Base-by-base conservation (phyloP, 2,797 vertebrate species). In the Spinus olivaceus region DNA sequence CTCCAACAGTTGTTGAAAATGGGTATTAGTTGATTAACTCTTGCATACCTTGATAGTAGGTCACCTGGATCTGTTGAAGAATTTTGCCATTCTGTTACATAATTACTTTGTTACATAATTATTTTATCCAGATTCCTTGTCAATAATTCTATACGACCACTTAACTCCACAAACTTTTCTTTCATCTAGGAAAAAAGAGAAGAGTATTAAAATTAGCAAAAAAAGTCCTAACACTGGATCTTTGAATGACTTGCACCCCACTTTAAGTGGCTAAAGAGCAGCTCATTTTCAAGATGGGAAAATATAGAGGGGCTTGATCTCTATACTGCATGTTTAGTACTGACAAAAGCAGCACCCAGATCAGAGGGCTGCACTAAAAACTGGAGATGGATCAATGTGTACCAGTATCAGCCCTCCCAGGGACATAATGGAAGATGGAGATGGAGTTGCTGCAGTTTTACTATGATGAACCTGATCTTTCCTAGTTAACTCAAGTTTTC, bases 151-250 rank as follows among this genome's bases (percentile, higher is more conserved):
- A 97, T 14, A 8, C 77, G 96, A 64, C 5, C 1, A 9, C 94
- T 72, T 2, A 23, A 46, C 18, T 83, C 19, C 61, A 98, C 61
- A 79, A 98, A 73, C 67, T 81, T 95, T 81, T 95, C 74, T 95
- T 98, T 98, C 61, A 98, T 39, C 98, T 98, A 73, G 37, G 8
- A 95, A 93, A 86, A 81, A 60, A n/a, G 2, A 82, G 8, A 76
- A 65, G 8, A 50, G 32, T 35, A 64, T 42, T 93, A 63, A 46
- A 65, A 47, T 39, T 21, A 37, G 35, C 70, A 54, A 74, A 79
- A 66, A 35, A n/a, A 14, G 17, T 41, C 22, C 46, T 74, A 69
- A 35, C 8, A 5, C 20, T 51, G 12, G 7, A 53, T 69, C 32
- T 88, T 74, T 54, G 60, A 84, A 54, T 23, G 19, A 71, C 28